These are phyloP conservation scores for Furnarius figulus DNA, from an alignment of 2,113 vertebrate genomes.

Conservation along the genomic window DNA sequence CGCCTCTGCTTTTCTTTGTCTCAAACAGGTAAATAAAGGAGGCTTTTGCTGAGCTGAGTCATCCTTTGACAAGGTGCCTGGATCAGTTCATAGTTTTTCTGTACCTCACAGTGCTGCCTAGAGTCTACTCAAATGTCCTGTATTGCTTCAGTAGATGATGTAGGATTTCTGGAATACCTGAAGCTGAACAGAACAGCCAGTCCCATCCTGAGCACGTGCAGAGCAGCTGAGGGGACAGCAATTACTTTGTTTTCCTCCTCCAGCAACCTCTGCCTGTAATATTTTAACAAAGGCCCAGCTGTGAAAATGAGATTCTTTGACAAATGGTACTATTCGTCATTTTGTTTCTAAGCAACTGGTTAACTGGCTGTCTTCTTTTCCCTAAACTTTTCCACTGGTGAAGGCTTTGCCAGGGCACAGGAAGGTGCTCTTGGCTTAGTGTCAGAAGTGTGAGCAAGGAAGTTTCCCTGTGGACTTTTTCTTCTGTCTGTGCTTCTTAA, in stretches of 20 bases:
- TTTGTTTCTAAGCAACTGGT: not conserved
- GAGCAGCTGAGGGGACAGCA: not conserved
- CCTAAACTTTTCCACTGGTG: not conserved
- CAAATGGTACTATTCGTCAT: not conserved
- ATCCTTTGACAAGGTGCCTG: not conserved
- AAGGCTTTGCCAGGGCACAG: not conserved
- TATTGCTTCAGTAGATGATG: not conserved
- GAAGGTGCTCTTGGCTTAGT: not conserved
- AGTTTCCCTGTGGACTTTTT: not conserved
- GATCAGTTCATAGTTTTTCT: not conserved
- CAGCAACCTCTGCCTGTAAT: not conserved
- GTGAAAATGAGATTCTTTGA: constrained; percentile 19
- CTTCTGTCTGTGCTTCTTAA: not conserved
- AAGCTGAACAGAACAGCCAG: not conserved
- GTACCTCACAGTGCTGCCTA: not conserved
- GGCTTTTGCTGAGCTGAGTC: not conserved
- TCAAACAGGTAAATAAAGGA: not conserved
- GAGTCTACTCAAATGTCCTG: not conserved
- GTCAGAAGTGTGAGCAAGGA: not conserved
- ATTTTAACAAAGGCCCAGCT: not conserved
- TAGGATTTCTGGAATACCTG: not conserved
- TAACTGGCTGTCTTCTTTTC: not conserved
- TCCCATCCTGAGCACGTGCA: not conserved
- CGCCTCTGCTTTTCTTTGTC: not conserved
- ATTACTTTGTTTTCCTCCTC: not conserved